Percentiles rank a stretch among this genome's conserved stretches.
These are phyloP conservation scores for Heteractis magnifica DNA, from an alignment of 92 coral and sea anemone species.

Conservation along the genomic window DNA sequence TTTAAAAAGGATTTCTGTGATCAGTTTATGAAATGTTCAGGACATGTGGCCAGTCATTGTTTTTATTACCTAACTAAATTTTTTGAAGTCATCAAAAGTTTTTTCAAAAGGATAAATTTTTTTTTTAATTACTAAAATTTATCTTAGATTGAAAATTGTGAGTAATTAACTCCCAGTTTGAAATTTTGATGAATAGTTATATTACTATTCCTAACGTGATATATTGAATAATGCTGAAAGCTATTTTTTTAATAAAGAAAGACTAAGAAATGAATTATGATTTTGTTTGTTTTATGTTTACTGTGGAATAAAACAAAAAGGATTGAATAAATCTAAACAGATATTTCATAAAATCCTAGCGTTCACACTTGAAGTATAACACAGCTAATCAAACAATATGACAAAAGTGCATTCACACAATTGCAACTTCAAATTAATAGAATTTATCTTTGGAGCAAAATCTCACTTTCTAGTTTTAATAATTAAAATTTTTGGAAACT, in stretches of 20 bases:
- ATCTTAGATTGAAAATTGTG: too few species aligned
- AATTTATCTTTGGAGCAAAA: constrained; percentile 14
- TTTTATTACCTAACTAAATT: too few species aligned
- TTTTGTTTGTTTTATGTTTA: not conserved
- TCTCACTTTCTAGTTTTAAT: not conserved
- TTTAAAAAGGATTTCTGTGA: too few species aligned
- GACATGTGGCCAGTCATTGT: too few species aligned
- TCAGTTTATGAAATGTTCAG: too few species aligned
- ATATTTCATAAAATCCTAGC: not conserved
- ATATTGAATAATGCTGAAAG: not conserved
- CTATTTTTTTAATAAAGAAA: not conserved
- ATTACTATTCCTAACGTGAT: not conserved
- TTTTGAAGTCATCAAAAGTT: too few species aligned
- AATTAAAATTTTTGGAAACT: not conserved
- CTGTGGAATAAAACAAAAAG: not conserved
- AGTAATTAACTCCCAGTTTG: too few species aligned
- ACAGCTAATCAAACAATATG: constrained; percentile 31
- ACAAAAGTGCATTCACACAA: constrained; percentile 14
- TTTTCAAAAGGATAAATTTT: too few species aligned
- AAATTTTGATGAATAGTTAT: too few species aligned
- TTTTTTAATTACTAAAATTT: too few species aligned
- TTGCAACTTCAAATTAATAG: constrained; percentile 13
- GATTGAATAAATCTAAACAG: not conserved
- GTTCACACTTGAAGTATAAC: not conserved
- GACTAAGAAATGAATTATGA: not conserved